A percentile compares a stretch with the other conserved stretches of the same genome.
These are phyloP conservation scores for Aythya baeri DNA, from an alignment of 2,113 vertebrate genomes.

Conservation along the genomic window DNA sequence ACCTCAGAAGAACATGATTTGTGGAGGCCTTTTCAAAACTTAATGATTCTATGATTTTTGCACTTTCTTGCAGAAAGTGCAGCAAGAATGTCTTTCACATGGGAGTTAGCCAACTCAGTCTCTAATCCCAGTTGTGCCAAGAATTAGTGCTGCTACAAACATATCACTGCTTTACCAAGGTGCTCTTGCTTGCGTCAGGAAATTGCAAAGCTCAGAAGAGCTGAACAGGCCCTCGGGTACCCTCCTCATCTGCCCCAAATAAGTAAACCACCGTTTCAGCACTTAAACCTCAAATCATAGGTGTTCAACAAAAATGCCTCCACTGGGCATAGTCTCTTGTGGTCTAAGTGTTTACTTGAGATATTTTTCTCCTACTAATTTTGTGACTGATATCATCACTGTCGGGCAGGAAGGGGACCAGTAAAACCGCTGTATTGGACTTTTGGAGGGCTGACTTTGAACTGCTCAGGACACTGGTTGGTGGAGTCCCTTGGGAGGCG, in stretches of 20 bases:
- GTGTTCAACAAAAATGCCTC: not conserved
- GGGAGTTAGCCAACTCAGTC: not conserved
- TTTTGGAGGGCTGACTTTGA: too few relatives aligned
- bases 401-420: too few relatives aligned
- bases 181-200: not conserved
- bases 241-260: not conserved
- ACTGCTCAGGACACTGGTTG: too few relatives aligned
- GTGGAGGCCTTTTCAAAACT: too few relatives aligned
- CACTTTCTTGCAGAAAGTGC: not conserved
- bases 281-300: not conserved
- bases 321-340: not conserved
- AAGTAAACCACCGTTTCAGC: not conserved
- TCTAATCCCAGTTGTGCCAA: not conserved
- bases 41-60: not conserved
- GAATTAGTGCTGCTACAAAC: accelerated
- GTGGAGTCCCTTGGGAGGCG: too few relatives aligned
- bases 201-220: not conserved
- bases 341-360: not conserved
- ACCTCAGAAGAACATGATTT: not conserved
- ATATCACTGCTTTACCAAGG: not conserved
- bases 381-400: slow-evolving; percentile 72
- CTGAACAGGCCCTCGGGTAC: not conserved
- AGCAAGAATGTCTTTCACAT: not conserved
- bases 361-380: not conserved
- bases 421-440: too few relatives aligned